Evolutionary conservation across 2,888 invertebrate genomes (phyloP), one percentile per base, ranked within the genome.

Genomic region (Anoncus sp.): DNA sequence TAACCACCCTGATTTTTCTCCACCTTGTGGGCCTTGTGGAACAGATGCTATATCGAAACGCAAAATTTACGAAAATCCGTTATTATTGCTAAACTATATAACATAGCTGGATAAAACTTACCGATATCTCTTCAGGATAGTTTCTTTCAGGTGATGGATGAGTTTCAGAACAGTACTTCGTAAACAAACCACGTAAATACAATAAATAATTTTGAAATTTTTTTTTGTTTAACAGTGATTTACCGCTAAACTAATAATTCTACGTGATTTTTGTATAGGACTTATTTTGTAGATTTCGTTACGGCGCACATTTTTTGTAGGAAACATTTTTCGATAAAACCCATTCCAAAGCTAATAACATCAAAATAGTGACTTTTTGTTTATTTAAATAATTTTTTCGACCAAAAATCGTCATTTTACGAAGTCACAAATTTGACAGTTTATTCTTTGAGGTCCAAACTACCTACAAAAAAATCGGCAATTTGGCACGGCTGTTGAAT

Each of bases 261-360:
- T 49, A 49, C 49, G 12, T 49, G 49, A 49, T 49, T 22, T 18
- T 49, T 49, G 49, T 49, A 12, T 49, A 49, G 20, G 12, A 49
- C 49, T 49, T 3, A 20, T 22, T 49, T 49, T 22, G 18, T 22
- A 22, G 22, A 22, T 18, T 3, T 9, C 6, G 6, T 18, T 20
- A 47, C 18, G 47, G 6, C 2, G 47, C 18, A 47, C 9, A 47
- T 18, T 18, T 49, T 49, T 49, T 20, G 20, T 49, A 12, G 12
- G 18, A 49, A 22, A 20, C 22, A 20, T 49, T 22, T 49, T 49
- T 49, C 12, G 9, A 49, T 49, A 49, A 49, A 49, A 2, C 22
- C 20, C 10, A 47, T 47, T 47, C 47, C 47, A 47, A 47, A 16
- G 20, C 18, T 16, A 18, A 18, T 20, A 18, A 20, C 22, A 12